Conservation (phyloP, 2,113 vertebrate species). For the Poeciliopsis turrubarensis region DNA sequence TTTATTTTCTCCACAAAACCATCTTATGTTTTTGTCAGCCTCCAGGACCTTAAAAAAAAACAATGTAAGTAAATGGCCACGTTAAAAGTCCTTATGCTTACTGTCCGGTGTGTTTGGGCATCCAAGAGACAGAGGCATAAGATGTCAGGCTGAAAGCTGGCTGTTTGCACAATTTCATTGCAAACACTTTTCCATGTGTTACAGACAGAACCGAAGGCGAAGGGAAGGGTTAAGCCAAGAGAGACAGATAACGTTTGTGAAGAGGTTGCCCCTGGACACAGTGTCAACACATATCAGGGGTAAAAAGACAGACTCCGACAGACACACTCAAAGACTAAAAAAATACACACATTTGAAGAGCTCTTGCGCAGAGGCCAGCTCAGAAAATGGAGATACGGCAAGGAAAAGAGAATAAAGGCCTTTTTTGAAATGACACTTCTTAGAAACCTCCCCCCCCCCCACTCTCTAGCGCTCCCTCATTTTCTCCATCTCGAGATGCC, state of each 20-base stretch:
- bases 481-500: conserved; percentile 68
- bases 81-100: conserved; percentile 4
- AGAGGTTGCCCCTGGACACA: conserved; percentile 71
- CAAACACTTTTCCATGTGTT: conserved; percentile 71
- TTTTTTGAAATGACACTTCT: conserved; percentile 70
- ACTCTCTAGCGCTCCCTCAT: conserved; percentile 36
- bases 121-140: conserved; percentile 24
- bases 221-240: conserved; percentile 34
- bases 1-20: too few relatives aligned
- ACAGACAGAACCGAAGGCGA: conserved; percentile 55
- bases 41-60: neutral
- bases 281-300: conserved; percentile 66
- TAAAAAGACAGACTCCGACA: conserved; percentile 53
- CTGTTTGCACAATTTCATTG: conserved; percentile 64
- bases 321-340: conserved; percentile 32
- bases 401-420: conserved; percentile 58
- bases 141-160: conserved; percentile 43
- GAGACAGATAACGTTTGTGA: conserved; percentile 54
- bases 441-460: conserved; percentile 39
- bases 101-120: conserved; percentile 21
- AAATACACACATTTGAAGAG: conserved; percentile 57
- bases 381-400: conserved; percentile 59
- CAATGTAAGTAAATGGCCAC: neutral
- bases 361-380: conserved; percentile 35
- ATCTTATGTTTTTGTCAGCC: neutral